Percentiles rank a stretch among this genome's conserved stretches.
These are phyloP conservation scores for Clarias laeviceps DNA, from an alignment of 2,797 vertebrate species.

Conservation along the genomic window DNA sequence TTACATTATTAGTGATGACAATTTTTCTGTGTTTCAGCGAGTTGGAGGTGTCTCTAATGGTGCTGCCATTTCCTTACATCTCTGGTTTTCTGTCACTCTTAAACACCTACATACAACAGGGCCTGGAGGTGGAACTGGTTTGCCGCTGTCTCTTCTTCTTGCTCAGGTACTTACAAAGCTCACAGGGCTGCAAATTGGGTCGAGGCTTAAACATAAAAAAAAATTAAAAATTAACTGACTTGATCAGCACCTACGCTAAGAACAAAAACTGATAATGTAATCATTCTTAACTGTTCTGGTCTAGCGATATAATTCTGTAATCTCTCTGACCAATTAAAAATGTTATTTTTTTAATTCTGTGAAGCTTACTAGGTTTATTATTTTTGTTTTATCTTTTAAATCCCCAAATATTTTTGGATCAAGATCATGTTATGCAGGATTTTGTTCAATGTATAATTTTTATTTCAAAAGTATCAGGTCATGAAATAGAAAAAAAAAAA, in stretches of 20 bases:
- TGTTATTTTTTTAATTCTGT: not conserved
- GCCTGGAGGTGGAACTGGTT: constrained; percentile 86
- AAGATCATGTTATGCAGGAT: not conserved
- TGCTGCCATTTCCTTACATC: constrained; percentile 90
- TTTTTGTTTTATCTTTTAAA: not conserved
- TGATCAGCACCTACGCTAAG: not conserved
- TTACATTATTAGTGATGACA: not conserved
- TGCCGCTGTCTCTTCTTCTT: constrained; percentile 95
- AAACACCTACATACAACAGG: constrained; percentile 79
- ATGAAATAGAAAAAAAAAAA: not conserved
- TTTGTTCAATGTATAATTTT: not conserved
- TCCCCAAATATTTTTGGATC: not conserved
- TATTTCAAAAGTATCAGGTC: not conserved
- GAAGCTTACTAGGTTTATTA: not conserved
- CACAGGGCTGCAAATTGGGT: not conserved
- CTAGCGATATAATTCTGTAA: not conserved
- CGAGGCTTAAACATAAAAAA: not conserved
- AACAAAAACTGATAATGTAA: not conserved
- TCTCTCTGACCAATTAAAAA: not conserved
- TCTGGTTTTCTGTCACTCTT: constrained; percentile 88
- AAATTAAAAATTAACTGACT: not conserved
- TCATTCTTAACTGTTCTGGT: not conserved
- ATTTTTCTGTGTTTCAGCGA: constrained; percentile 74
- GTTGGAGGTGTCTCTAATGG: constrained; percentile 92
- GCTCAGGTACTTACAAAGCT: constrained; percentile 77